phyloP scores from a whole-genome alignment of 2,888 invertebrate genomes.

The Lapara coniferarum region DNA sequence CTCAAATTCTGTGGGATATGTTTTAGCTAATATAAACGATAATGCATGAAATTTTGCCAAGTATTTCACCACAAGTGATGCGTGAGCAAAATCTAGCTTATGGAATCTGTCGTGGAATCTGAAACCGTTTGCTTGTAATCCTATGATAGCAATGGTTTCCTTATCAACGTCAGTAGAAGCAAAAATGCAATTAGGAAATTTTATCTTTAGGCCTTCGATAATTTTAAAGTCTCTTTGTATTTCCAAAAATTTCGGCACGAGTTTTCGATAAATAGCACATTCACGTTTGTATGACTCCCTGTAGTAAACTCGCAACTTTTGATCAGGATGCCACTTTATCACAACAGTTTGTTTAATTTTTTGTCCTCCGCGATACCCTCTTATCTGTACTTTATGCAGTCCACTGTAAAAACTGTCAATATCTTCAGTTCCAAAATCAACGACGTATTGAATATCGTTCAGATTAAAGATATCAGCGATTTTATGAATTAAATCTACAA shows the following conservation, averaged over 20 bases:
- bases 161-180: conserved; percentile 54
- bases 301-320: conserved; percentile 51
- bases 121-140: conserved; percentile 41
- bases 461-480: conserved; percentile 52
- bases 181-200: conserved; percentile 62
- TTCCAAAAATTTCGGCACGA: conserved; percentile 55
- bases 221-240: conserved; percentile 56
- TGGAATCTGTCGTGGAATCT: conserved; percentile 52
- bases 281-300: conserved; percentile 61
- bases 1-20: conserved; percentile 51
- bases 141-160: conserved; percentile 54
- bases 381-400: conserved; percentile 53
- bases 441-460: conserved; percentile 47
- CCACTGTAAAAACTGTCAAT: conserved; percentile 58
- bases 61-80: conserved; percentile 59
- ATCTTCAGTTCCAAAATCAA: conserved; percentile 56
- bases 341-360: conserved; percentile 52
- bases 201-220: conserved; percentile 66
- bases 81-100: conserved; percentile 54
- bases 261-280: conserved; percentile 48
- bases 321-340: conserved; percentile 63
- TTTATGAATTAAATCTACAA: conserved; percentile 58
- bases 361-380: conserved; percentile 53
- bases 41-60: conserved; percentile 68
- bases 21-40: conserved; percentile 56